Percentiles rank a stretch among this genome's conserved stretches.
Conservation (phyloP, 2,888 invertebrate species). For the Aphrophora alni region DNA sequence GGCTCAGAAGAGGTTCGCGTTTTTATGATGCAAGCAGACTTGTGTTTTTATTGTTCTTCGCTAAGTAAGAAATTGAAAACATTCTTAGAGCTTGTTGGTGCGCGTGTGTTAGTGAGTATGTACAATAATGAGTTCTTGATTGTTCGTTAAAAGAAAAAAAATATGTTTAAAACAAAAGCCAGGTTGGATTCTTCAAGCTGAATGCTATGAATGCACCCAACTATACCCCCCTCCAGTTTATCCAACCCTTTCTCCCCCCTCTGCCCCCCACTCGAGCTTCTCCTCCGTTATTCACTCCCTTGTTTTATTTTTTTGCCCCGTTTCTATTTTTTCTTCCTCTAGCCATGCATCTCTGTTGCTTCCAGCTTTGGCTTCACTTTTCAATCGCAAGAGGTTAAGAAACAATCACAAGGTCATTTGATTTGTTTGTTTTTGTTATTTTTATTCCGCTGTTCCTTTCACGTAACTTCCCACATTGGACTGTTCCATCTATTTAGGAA, state of each 20-base stretch:
- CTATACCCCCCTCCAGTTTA: constrained; percentile 37
- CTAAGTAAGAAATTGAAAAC: not conserved
- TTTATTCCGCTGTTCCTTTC: not conserved
- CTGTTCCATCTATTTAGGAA: not conserved
- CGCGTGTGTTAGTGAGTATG: not conserved
- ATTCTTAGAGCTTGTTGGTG: not conserved
- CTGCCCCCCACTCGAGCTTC: constrained; percentile 23
- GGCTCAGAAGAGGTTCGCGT: not conserved
- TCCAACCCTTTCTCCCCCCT: constrained; percentile 25
- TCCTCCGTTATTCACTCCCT: constrained; percentile 38
- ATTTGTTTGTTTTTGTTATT: constrained; percentile 17
- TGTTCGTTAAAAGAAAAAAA: constrained; percentile 4
- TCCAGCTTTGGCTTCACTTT: constrained; percentile 36
- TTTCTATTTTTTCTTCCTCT: constrained; percentile 35
- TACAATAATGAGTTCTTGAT: not conserved
- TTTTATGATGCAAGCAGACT: not conserved
- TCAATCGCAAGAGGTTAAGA: constrained; percentile 28
- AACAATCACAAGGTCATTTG: constrained; percentile 18
- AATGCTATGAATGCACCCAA: constrained; percentile 29
- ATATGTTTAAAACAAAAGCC: constrained; percentile 2
- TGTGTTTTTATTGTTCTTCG: constrained; percentile 13
- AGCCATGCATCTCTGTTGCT: constrained; percentile 30
- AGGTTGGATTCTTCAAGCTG: constrained; percentile 2
- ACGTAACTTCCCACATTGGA: not conserved
- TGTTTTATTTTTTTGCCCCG: constrained; percentile 42